phyloP scores from a whole-genome alignment of 2,113 vertebrate species.

The Pongo pygmaeus region DNA sequence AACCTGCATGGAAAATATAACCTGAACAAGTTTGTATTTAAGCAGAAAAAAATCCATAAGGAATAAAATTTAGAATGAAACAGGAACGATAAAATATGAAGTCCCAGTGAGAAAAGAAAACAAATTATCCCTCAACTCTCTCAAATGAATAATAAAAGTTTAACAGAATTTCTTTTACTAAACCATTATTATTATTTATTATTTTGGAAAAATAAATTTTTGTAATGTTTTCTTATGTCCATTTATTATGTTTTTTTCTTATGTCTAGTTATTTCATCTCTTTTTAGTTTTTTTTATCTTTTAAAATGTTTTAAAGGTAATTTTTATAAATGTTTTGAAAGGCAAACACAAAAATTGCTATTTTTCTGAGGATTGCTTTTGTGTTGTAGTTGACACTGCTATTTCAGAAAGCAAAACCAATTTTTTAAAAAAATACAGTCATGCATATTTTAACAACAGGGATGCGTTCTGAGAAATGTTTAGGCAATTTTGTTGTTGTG shows the following conservation, averaged over 20 bases:
- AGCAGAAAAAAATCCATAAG: neutral
- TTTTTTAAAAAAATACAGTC: neutral
- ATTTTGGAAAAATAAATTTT: too few species aligned
- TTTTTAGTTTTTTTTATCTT: neutral
- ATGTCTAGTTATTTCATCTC: neutral
- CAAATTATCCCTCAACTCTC: neutral
- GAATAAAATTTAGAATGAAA: conserved; percentile 24
- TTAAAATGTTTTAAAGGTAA: neutral
- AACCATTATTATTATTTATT: too few species aligned
- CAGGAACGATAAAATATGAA: neutral
- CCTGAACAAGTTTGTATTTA: neutral
- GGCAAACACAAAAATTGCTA: neutral
- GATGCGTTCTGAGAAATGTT: neutral
- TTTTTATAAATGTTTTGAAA: neutral
- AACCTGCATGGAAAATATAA: neutral
- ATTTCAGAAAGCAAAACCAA: neutral
- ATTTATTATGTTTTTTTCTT: neutral
- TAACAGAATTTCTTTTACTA: neutral
- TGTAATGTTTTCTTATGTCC: neutral
- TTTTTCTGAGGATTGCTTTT: neutral
- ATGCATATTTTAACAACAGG: neutral
- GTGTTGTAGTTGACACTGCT: neutral
- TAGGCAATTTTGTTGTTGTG: neutral
- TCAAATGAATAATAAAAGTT: neutral
- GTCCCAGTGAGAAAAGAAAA: neutral